Evolutionary conservation across 2,113 vertebrate species (phyloP).

Genomic region (Rhipidura dahli): DNA sequence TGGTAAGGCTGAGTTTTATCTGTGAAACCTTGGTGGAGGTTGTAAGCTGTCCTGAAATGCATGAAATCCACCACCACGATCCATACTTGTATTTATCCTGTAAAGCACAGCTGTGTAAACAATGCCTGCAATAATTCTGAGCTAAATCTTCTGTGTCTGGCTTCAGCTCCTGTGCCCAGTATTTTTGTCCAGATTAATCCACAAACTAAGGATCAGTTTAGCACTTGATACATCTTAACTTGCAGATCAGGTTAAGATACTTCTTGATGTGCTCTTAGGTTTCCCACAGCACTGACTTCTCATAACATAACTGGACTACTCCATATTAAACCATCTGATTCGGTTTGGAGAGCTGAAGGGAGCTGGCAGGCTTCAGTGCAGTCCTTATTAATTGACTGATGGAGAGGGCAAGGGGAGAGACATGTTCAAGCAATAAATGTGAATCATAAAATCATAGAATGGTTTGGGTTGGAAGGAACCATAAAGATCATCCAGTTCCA

Average conservation of each 20-base stretch:
- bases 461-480: neutral
- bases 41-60: neutral
- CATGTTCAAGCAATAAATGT: rapidly evolving
- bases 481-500: neutral
- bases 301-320: neutral
- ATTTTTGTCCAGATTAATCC: neutral
- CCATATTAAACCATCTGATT: neutral
- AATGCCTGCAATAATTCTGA: neutral
- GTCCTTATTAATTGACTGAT: neutral
- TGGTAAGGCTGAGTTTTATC: neutral
- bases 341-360: neutral
- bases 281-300: neutral
- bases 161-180: rapidly evolving
- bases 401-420: neutral
- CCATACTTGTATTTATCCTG: neutral
- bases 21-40: neutral
- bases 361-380: neutral
- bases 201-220: neutral
- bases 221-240: neutral
- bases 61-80: neutral
- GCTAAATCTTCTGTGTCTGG: neutral
- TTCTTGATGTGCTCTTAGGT: neutral
- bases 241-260: neutral
- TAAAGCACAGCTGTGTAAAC: neutral
- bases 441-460: neutral